These are phyloP conservation scores for Rhabdomys pumilio DNA, from an alignment of 2,797 vertebrate genomes.

Conservation along the genomic window DNA sequence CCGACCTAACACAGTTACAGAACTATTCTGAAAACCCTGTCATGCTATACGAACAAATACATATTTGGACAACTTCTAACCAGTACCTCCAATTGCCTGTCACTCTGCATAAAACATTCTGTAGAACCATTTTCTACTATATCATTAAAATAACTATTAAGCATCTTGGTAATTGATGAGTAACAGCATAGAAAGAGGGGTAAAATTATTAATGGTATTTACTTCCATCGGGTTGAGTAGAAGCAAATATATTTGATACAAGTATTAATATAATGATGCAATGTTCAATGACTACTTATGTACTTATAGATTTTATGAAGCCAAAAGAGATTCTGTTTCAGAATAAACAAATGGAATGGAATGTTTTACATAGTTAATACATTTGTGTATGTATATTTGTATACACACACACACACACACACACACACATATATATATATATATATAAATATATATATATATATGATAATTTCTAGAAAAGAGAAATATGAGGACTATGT, in stretches of 20 bases:
- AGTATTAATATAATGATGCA: background rate
- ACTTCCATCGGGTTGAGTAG: background rate
- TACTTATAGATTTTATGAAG: background rate
- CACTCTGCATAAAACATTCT: background rate
- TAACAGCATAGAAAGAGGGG: background rate
- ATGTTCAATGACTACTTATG: background rate
- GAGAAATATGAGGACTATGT: background rate
- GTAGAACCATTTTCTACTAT: background rate
- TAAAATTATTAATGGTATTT: background rate
- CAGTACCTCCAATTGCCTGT: background rate
- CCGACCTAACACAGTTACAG: background rate
- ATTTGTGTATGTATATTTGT: background rate
- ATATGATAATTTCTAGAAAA: background rate
- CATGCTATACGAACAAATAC: no score
- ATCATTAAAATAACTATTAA: background rate
- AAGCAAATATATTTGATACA: background rate
- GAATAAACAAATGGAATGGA: background rate
- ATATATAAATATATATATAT: no score
- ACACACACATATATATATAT: no score
- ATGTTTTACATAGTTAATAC: background rate
- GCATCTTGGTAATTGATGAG: background rate
- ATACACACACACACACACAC: rapidly evolving
- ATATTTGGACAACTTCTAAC: background rate
- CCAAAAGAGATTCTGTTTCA: background rate
- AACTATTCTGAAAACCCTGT: no score